Evolutionary conservation across 2,797 vertebrate genomes (phyloP).

Genomic region (Margarornis squamiger): DNA sequence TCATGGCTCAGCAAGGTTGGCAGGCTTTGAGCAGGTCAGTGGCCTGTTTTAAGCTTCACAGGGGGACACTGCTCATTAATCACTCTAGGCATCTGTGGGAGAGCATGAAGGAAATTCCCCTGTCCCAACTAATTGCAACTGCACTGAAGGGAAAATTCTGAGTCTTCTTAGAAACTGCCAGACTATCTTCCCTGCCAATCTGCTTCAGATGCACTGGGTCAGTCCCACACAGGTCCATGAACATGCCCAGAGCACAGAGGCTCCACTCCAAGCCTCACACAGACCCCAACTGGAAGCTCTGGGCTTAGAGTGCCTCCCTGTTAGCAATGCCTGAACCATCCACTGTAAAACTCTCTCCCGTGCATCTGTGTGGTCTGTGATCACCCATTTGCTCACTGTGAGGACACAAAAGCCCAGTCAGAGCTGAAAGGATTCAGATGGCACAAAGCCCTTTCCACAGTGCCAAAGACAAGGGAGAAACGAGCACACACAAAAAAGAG

Average conservation of each 20-base stretch:
- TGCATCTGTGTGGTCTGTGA: slow-evolving; percentile 8
- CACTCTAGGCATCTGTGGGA: neutral
- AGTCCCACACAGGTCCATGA: neutral
- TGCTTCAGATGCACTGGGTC: neutral
- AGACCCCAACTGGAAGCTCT: neutral
- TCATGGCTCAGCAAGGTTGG: neutral
- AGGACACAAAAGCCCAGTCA: slow-evolving; percentile 50
- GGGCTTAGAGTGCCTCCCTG: neutral
- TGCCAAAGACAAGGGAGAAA: neutral
- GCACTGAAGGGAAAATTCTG: neutral
- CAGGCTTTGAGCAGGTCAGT: neutral
- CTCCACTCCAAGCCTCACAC: neutral
- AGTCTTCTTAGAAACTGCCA: neutral
- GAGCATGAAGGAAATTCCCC: neutral
- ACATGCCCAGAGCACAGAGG: neutral
- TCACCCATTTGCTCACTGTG: neutral
- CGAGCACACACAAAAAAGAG: neutral
- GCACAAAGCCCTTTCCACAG: neutral
- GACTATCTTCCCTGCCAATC: neutral
- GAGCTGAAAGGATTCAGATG: neutral
- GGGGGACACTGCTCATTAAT: neutral
- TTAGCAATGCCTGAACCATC: neutral
- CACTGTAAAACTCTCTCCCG: neutral
- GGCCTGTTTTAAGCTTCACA: neutral
- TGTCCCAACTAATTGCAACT: neutral